These are phyloP conservation scores for Saxidomus purpurata DNA, from an alignment of 1,140 invertebrate genomes.

Conservation along the genomic window DNA sequence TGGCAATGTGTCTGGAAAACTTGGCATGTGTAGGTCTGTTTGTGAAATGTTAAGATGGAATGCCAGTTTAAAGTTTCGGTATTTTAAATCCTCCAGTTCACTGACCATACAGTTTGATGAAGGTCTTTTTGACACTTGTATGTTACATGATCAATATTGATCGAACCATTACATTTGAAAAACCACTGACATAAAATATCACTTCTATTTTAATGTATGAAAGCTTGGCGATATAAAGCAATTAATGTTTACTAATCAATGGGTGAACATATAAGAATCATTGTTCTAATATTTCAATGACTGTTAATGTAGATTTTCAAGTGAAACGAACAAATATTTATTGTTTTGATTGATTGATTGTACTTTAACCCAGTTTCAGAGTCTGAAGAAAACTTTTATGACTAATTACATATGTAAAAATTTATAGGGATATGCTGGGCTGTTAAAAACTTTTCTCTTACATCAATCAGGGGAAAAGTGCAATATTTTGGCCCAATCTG, in stretches of 20 bases:
- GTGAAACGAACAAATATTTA: conserved; percentile 4
- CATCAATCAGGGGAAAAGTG: too few species aligned
- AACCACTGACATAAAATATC: conserved; percentile 9
- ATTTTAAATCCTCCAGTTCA: neutral
- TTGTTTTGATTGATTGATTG: neutral
- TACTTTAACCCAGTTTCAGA: neutral
- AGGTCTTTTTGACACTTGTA: conserved; percentile 11
- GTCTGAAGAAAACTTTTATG: too few species aligned
- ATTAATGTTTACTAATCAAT: neutral
- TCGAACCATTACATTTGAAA: neutral
- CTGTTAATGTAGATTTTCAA: conserved; percentile 9
- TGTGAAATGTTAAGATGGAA: too few species aligned
- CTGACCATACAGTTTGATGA: conserved; percentile 8
- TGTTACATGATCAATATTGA: conserved; percentile 12
- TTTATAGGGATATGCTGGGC: too few species aligned
- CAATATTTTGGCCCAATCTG: too few species aligned
- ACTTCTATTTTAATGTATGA: conserved; percentile 11
- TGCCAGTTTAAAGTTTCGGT: too few species aligned
- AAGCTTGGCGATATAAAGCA: neutral
- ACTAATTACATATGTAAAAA: too few species aligned
- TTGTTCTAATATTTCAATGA: conserved; percentile 2
- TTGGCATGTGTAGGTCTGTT: too few species aligned
- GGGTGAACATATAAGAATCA: neutral
- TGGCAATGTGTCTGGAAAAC: too few species aligned
- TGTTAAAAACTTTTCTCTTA: too few species aligned